phyloP scores from a whole-genome alignment of 2,113 vertebrate species.

The Muntiacus reevesi region DNA sequence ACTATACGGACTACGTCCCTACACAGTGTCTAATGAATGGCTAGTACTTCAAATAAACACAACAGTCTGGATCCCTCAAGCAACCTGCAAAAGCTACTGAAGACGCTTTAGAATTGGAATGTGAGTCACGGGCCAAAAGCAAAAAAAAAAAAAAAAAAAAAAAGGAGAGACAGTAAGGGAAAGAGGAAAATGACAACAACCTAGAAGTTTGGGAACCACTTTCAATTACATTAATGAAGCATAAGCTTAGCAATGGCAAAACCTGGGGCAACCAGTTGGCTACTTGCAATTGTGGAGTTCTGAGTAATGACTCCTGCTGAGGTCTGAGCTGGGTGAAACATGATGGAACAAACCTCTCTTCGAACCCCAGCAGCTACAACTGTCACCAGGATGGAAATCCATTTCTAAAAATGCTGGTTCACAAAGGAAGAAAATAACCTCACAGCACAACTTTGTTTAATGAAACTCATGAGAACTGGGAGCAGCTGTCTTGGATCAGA shows the following conservation, averaged over 20 bases:
- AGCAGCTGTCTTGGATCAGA: background rate
- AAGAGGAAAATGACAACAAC: rapidly evolving
- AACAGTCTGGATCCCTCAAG: background rate
- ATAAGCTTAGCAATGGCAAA: background rate
- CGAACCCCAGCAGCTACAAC: background rate
- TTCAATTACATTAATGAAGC: background rate
- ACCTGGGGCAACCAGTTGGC: background rate
- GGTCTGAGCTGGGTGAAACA: rapidly evolving
- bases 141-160: too few species aligned
- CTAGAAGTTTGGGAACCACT: background rate
- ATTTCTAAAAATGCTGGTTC: background rate
- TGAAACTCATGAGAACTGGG: background rate
- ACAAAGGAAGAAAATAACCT: background rate
- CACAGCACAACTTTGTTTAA: background rate
- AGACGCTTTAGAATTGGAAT: background rate
- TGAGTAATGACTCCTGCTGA: background rate
- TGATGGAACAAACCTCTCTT: background rate
- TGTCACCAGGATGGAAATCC: background rate
- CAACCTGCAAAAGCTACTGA: background rate
- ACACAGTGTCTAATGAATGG: rapidly evolving
- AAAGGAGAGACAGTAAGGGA: background rate
- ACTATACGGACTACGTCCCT: background rate
- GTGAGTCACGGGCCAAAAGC: background rate
- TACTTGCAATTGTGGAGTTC: background rate
- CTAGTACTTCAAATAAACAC: background rate